Base-by-base conservation (phyloP, 2,113 vertebrate species). In the Irena cyanogastra region DNA sequence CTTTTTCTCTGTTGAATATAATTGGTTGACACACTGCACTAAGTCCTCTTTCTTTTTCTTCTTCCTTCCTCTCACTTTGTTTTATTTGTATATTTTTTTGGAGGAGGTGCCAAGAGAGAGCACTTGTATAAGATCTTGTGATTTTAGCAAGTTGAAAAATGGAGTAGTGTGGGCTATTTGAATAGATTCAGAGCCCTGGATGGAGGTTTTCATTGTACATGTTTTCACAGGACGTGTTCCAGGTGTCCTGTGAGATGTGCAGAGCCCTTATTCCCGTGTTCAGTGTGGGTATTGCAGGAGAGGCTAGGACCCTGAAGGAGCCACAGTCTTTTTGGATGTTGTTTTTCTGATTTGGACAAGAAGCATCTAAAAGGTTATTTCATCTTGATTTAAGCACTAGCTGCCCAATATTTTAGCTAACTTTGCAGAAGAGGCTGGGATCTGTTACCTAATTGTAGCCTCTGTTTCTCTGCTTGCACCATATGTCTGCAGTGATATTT, bases 1-100 rank as follows among this genome's bases (percentile, higher is more conserved):
- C 75, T 93, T 85, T 96, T 70, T 35, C 75, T 86, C 37, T 44
- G 50, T 83, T 87, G 65, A 80, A 76, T 95, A 69, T 87, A 92
- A 81, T 83, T 90, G 89, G 84, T 66, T 95, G 83, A 88, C 47
- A 88, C 72, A 61, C 75, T 45, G 44, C 42, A 79, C 64, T 39
- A 56, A 71, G 69, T 56, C 56, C 2, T 93, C 65, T 60, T 84
- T 90, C 22, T 92, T 68, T 66, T 74, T 39, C 24, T 50, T 65
- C 45, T 80, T 63, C 14, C n/a, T 44, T 27, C 9, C 41, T 49
- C 16, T 42, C 4, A 20, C 11, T 22, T 45, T 65, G 28, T 68
- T 77, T 83, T 56, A 53, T 81, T 94, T 74, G 33, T 90, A 1
- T 75, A 76, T 63, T 68, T 28, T 71, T 63, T 70, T 37, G 35